Percentiles rank a stretch among this genome's conserved stretches.
Evolutionary conservation across 2,797 vertebrate species (phyloP).

Genomic region (Erithacus rubecula): DNA sequence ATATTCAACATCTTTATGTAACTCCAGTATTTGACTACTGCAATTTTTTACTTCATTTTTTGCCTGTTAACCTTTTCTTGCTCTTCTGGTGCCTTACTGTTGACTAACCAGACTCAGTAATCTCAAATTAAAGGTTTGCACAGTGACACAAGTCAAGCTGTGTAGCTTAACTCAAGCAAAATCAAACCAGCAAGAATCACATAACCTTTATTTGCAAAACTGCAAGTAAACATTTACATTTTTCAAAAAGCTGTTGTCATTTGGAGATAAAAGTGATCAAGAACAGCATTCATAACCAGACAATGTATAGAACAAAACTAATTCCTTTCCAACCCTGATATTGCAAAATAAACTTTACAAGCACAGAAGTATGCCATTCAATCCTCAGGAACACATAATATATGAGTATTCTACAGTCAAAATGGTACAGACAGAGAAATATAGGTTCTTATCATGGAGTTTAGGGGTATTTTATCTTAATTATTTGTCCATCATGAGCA

Average conservation of each 20-base stretch:
- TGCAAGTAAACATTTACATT: slow-evolving; percentile 47
- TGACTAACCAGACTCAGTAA: background rate
- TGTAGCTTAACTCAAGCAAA: background rate
- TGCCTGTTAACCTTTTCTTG: background rate
- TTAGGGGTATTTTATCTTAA: background rate
- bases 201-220: background rate
- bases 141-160: fast-evolving
- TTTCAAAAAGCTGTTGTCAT: slow-evolving; percentile 14
- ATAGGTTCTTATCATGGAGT: background rate
- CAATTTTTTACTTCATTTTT: background rate
- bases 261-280: slow-evolving; percentile 39
- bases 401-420: background rate
- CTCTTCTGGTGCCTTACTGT: background rate
- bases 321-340: slow-evolving; percentile 12
- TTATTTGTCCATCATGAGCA: background rate
- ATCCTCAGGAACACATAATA: background rate
- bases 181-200: background rate
- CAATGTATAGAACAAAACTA: background rate
- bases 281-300: slow-evolving; percentile 21
- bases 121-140: background rate
- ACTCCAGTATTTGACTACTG: background rate
- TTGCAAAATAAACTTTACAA: slow-evolving; percentile 15
- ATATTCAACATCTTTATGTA: background rate
- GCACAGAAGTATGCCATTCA: background rate
- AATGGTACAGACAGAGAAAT: background rate